phyloP scores from a whole-genome alignment of 2,113 vertebrate species.

The Trochalopteron elliotii region DNA sequence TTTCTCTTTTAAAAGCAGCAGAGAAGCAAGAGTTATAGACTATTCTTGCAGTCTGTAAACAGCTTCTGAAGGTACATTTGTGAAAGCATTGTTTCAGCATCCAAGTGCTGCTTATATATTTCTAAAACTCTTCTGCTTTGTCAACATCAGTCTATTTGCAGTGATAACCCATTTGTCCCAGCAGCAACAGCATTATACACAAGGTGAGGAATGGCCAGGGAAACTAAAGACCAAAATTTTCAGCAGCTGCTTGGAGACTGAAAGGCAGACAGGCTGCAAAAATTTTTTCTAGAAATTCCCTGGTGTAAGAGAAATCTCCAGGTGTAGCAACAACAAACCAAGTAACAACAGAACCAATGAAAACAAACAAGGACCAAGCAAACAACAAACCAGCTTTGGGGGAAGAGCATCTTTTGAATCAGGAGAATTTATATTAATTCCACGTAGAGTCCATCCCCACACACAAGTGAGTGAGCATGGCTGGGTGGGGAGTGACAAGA shows the following conservation, averaged over 20 bases:
- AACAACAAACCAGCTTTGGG: neutral
- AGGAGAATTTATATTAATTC: neutral
- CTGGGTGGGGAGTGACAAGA: neutral
- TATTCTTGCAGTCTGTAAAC: neutral
- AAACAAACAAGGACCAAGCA: neutral
- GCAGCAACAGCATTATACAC: neutral
- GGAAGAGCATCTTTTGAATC: neutral
- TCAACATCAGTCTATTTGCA: neutral
- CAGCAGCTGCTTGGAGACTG: neutral
- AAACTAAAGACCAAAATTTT: neutral
- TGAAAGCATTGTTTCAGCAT: neutral
- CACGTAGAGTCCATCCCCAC: neutral
- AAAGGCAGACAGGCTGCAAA: neutral
- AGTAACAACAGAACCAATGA: neutral
- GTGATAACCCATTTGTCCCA: neutral
- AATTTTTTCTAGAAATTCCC: neutral
- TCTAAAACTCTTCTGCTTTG: neutral
- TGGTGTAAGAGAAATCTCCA: neutral
- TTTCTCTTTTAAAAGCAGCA: neutral
- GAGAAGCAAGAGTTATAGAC: neutral
- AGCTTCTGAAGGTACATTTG: neutral
- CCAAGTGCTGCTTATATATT: neutral
- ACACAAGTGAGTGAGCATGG: neutral
- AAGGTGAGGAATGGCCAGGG: neutral
- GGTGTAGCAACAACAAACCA: neutral